Evolutionary conservation across 2,797 vertebrate species (phyloP), one percentile per base, ranked within the genome.

Genomic region (Threskiornis aethiopicus): DNA sequence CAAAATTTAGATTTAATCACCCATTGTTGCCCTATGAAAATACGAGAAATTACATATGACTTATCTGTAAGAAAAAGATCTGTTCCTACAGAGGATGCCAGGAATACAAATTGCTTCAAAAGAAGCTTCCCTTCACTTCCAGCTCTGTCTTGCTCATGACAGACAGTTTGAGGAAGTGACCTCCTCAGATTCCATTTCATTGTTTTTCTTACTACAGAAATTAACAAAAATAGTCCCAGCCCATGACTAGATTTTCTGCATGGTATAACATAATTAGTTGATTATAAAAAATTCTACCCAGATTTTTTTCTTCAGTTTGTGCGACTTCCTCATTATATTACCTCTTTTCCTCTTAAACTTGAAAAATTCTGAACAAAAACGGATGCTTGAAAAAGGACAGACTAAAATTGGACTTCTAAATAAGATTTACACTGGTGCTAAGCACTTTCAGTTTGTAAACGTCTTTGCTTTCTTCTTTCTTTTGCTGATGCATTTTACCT

Each of bases 321-420:
- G 12, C 8, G 61, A 65, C 39, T 88, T 93, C 52, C 26, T 77
- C 18, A n/a, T 69, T 88, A 57, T 46, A 58, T 64, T 58, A 64
- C 6, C 16, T 52, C 31, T 72, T 69, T 85, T 84, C 13, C 13
- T 79, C 8, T 49, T 5, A 0, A 33, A 70, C 39, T 73, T 72
- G n/a, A 75, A 89, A 73, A 84, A 64, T 37, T 54, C 18, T 31
- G 59, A 84, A 64, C 16, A 73, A 62, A 87, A 92, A 67, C n/a
- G 9, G 10, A 29, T 46, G 22, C 3, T 46, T 70, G 13, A 49
- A 77, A 54, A 55, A n/a, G 13, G 29, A 11, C 6, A 81, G 25
- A 44, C 16, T 87, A 84, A 67, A 81, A 58, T 69, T 51, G 75
- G 35, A 28, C 15, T 55, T 51, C 57, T 89, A 67, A 81, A 72